phyloP scores from a whole-genome alignment of 30 jellyfish, hydroid and myxozoan genomes.

The Aurelia aurita region DNA sequence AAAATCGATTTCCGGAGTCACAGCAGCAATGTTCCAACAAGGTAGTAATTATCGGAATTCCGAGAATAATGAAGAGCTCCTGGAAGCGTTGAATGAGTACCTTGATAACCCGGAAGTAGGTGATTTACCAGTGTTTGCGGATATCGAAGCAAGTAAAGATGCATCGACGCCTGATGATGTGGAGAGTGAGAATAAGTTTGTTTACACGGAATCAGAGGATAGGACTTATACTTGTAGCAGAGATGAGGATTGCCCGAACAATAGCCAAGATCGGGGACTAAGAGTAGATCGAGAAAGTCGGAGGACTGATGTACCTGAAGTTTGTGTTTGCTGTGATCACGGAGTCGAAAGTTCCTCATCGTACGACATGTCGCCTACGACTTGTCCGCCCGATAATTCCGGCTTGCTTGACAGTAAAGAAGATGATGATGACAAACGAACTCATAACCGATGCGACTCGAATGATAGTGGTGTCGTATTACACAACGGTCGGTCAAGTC shows the following conservation, averaged over 20 bases:
- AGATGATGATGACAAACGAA: slow-evolving; percentile 35
- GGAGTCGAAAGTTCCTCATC: slow-evolving; percentile 71
- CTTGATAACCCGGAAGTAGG: slow-evolving; percentile 19
- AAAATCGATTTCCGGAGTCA: slow-evolving; percentile 2
- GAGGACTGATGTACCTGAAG: background rate
- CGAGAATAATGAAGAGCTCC: slow-evolving; percentile 38
- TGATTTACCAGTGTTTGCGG: slow-evolving; percentile 47
- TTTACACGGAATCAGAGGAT: too few relatives aligned
- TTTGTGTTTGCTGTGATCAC: slow-evolving; percentile 23
- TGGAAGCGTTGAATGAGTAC: slow-evolving; percentile 45
- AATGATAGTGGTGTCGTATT: slow-evolving; percentile 95
- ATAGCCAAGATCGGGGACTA: too few relatives aligned
- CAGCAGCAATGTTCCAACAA: slow-evolving; percentile 41
- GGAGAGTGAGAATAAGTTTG: too few relatives aligned
- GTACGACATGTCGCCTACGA: slow-evolving; percentile 43
- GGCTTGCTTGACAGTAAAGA: background rate
- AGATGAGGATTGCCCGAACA: too few relatives aligned
- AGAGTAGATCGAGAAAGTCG: too few relatives aligned
- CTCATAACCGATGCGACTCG: slow-evolving; percentile 82
- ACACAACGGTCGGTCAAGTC: slow-evolving; percentile 73
- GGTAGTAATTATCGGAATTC: slow-evolving; percentile 27
- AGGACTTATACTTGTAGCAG: too few relatives aligned
- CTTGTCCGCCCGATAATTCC: slow-evolving; percentile 4
- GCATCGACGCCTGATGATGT: background rate
- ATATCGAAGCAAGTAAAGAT: background rate